These are phyloP conservation scores for Synergus laeviventris DNA, from an alignment of 2,888 invertebrate species.

Conservation along the genomic window DNA sequence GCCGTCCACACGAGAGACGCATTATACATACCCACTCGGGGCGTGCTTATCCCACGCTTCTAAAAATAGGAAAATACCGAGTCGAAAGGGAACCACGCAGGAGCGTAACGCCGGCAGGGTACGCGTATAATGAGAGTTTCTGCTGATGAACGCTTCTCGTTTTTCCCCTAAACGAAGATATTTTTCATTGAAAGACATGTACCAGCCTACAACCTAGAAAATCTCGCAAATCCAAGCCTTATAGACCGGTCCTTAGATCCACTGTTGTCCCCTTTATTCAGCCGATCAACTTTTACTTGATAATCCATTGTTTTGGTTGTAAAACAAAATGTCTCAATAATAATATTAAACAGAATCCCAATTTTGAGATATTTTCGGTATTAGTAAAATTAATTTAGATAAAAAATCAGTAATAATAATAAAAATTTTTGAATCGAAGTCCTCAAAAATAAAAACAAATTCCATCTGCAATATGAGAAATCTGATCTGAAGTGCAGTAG, in stretches of 20 bases:
- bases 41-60: constrained; percentile 44
- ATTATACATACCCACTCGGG: constrained; percentile 41
- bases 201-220: background rate
- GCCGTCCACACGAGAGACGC: constrained; percentile 24
- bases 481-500: background rate
- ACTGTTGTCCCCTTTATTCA: too few relatives aligned
- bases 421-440: too few relatives aligned
- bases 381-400: too few relatives aligned
- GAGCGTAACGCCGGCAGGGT: background rate
- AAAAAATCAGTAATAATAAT: too few relatives aligned
- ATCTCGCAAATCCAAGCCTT: background rate
- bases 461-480: background rate
- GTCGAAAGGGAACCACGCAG: constrained; percentile 38
- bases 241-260: too few relatives aligned
- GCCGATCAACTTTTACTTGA: too few relatives aligned
- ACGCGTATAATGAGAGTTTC: background rate
- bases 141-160: background rate
- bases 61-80: constrained; percentile 44
- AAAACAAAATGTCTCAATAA: too few relatives aligned
- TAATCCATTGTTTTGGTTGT: too few relatives aligned
- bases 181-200: background rate
- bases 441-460: background rate
- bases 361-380: too few relatives aligned
- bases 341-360: too few relatives aligned
- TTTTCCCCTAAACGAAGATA: background rate